Conservation (phyloP, 2,888 invertebrate genomes). For the Parapristionchus giblindavisi region DNA sequence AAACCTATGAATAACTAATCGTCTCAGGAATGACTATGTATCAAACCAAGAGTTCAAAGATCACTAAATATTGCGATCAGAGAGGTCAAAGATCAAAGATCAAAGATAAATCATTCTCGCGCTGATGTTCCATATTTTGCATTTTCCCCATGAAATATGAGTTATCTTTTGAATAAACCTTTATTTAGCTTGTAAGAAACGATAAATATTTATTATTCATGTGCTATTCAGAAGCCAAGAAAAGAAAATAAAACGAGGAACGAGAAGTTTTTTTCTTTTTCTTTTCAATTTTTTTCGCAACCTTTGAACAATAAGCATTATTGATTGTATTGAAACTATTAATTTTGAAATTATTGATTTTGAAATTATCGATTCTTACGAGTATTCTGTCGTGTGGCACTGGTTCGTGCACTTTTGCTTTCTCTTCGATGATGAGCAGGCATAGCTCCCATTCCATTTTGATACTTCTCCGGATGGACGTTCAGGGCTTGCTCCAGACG, state of each 20-base stretch:
- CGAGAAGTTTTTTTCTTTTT: no score
- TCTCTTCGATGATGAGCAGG: constrained; percentile 11
- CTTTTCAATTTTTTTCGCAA: no score
- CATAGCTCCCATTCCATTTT: constrained; percentile 40
- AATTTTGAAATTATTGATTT: background rate
- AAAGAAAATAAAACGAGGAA: no score
- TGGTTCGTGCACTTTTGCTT: constrained; percentile 19
- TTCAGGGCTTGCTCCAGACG: constrained; percentile 60
- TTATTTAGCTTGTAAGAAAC: no score
- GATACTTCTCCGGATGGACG: constrained; percentile 61
- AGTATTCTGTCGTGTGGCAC: constrained; percentile 33
- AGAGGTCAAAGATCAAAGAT: background rate
- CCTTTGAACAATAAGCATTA: background rate
- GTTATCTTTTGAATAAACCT: no score
- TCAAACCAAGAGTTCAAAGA: constrained; percentile 1
- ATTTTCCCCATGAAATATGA: no score
- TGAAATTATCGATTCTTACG: background rate
- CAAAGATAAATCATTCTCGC: background rate
- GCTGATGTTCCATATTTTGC: no score
- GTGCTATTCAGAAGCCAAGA: no score
- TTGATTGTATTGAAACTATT: background rate
- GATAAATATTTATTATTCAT: no score
- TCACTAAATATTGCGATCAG: background rate
- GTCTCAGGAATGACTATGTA: no score
- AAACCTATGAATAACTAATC: no score